Conservation (phyloP, 1,140 invertebrate species). For the Lamellibrachia luymesi region DNA sequence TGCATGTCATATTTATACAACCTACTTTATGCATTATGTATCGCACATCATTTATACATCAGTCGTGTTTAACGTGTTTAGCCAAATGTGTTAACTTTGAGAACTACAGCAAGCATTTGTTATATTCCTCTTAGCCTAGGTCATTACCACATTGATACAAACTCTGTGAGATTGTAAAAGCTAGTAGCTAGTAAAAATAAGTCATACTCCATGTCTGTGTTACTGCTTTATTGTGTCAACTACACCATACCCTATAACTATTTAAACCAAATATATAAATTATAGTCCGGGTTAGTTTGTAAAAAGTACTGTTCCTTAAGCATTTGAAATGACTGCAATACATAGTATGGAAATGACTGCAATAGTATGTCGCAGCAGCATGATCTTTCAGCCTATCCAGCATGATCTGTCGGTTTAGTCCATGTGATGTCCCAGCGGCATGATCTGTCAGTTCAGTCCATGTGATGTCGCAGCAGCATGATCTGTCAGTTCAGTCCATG, state of each 20-base stretch:
- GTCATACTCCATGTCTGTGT: not conserved
- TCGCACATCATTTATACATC: too few relatives aligned
- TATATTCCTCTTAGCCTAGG: not conserved
- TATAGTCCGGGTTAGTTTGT: not conserved
- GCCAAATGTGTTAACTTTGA: not conserved
- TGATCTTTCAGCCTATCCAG: too few relatives aligned
- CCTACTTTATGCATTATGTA: too few relatives aligned
- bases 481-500: too few relatives aligned
- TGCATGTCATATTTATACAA: not conserved
- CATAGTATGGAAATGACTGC: too few relatives aligned
- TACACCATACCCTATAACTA: not conserved
- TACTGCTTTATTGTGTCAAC: not conserved
- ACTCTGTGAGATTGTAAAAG: constrained; percentile 7
- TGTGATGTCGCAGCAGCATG: too few relatives aligned
- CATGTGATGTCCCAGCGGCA: too few relatives aligned
- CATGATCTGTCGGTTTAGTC: too few relatives aligned
- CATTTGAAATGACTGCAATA: too few relatives aligned
- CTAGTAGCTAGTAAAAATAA: not conserved
- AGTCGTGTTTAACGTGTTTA: not conserved
- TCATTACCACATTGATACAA: not conserved
- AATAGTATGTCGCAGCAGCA: too few relatives aligned
- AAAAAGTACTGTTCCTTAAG: not conserved
- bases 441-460: too few relatives aligned
- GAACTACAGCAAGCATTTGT: not conserved
- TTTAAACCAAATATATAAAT: not conserved